These are phyloP conservation scores for Brachionus koreanus DNA, from an alignment of 1,140 invertebrate genomes.

Conservation along the genomic window DNA sequence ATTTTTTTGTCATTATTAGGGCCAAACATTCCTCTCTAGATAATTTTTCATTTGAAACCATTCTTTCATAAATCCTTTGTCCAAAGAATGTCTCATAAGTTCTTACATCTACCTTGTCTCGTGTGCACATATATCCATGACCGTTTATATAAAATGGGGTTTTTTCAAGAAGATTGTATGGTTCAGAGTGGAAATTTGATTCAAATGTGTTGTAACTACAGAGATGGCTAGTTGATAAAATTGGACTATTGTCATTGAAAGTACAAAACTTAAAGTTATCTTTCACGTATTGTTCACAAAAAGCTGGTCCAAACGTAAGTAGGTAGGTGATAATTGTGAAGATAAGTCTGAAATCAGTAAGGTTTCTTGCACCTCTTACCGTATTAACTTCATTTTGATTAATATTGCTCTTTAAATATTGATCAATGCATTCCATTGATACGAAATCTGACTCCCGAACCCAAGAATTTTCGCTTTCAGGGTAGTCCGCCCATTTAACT, in stretches of 20 bases:
- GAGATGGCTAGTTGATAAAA: neutral
- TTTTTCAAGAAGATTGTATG: slow-evolving; percentile 2
- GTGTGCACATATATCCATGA: neutral
- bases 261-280: slow-evolving; percentile 1
- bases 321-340: neutral
- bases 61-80: neutral
- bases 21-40: neutral
- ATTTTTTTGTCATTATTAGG: neutral
- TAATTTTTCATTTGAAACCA: neutral
- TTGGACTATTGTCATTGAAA: neutral
- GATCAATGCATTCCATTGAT: neutral
- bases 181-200: neutral
- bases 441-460: slow-evolving; percentile 2
- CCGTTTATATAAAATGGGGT: neutral
- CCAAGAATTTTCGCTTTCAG: slow-evolving; percentile 36
- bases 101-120: neutral
- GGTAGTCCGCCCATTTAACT: slow-evolving; percentile 15
- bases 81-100: slow-evolving; percentile 15
- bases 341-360: neutral
- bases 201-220: neutral
- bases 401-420: neutral
- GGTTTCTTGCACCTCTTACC: neutral
- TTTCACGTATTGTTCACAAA: neutral
- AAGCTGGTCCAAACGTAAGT: neutral
- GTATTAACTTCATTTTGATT: neutral